Percentiles rank a stretch among this genome's conserved stretches.
These are phyloP conservation scores for Malacoctenus gilli DNA, from an alignment of 2,797 vertebrate species.

Conservation along the genomic window DNA sequence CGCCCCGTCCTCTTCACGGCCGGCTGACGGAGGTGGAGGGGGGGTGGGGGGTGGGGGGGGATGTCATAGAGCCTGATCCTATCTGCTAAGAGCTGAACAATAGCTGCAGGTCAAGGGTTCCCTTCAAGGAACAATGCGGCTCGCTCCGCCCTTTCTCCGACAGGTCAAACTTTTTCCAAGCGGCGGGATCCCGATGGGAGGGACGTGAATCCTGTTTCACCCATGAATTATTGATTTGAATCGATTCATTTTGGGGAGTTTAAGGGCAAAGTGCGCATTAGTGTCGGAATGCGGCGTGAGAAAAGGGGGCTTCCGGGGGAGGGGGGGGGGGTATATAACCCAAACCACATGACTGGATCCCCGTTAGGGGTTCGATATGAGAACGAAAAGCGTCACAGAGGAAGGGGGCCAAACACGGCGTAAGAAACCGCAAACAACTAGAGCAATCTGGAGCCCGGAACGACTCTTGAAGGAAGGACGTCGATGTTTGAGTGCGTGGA, in stretches of 20 bases:
- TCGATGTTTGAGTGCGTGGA: too few species aligned
- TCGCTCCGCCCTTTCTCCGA: constrained; percentile 42
- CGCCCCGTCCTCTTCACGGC: constrained; percentile 58
- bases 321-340: constrained; percentile 4
- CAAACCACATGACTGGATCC: constrained; percentile 1
- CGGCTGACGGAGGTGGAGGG: constrained; percentile 46
- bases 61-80: constrained; percentile 68
- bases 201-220: constrained; percentile 31
- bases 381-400: background rate
- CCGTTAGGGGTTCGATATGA: background rate
- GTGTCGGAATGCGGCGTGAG: constrained; percentile 37
- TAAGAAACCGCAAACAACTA: too few species aligned
- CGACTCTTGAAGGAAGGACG: too few species aligned
- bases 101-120: constrained; percentile 67
- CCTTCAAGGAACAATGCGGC: constrained; percentile 44
- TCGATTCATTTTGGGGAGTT: constrained; percentile 46
- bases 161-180: constrained; percentile 44
- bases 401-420: background rate
- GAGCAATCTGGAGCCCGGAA: too few species aligned
- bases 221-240: constrained; percentile 60
- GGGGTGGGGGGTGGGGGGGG: constrained; percentile 53
- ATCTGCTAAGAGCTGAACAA: constrained; percentile 68
- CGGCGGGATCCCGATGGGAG: constrained; percentile 27
- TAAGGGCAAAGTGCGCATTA: constrained; percentile 32
- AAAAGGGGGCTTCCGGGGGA: constrained; percentile 1